Evolutionary conservation across 1,140 invertebrate genomes (phyloP).

Genomic region (Drosophila jambulina): DNA sequence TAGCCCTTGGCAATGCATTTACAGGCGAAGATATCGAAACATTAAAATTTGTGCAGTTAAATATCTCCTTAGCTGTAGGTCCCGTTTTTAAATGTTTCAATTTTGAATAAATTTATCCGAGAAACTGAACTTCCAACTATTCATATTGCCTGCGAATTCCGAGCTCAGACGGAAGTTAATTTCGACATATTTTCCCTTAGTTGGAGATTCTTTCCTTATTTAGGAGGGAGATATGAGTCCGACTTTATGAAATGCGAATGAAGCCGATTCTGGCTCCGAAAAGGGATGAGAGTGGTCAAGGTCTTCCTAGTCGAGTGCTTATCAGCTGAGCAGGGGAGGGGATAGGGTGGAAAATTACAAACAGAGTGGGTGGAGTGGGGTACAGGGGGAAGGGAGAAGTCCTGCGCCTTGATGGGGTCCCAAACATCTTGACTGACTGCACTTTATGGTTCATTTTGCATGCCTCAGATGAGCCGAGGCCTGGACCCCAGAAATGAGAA

Average conservation of each 20-base stretch:
- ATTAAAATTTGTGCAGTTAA: too few species aligned
- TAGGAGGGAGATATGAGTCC: constrained; percentile 7
- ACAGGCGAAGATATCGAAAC: too few species aligned
- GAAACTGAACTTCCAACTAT: neutral
- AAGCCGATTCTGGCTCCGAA: neutral
- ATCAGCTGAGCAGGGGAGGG: constrained; percentile 2
- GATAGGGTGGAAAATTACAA: too few species aligned
- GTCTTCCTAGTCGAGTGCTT: constrained; percentile 17
- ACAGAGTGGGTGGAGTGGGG: neutral
- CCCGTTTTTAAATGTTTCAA: neutral
- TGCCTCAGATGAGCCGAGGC: constrained; percentile 50
- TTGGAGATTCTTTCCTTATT: neutral
- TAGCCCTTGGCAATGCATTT: too few species aligned
- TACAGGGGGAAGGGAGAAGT: neutral
- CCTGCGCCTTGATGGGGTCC: constrained; percentile 10
- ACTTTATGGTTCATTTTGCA: constrained; percentile 60
- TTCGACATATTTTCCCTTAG: constrained; percentile 6
- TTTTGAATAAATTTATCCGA: neutral
- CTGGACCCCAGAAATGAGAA: constrained; percentile 4
- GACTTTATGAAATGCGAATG: constrained; percentile 8
- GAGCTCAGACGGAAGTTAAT: constrained; percentile 3
- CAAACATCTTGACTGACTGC: constrained; percentile 54
- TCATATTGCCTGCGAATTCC: neutral
- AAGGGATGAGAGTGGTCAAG: constrained; percentile 14
- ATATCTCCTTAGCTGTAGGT: neutral